Base-by-base conservation (phyloP, 2,888 invertebrate species). In the Callinectes sapidus region DNA sequence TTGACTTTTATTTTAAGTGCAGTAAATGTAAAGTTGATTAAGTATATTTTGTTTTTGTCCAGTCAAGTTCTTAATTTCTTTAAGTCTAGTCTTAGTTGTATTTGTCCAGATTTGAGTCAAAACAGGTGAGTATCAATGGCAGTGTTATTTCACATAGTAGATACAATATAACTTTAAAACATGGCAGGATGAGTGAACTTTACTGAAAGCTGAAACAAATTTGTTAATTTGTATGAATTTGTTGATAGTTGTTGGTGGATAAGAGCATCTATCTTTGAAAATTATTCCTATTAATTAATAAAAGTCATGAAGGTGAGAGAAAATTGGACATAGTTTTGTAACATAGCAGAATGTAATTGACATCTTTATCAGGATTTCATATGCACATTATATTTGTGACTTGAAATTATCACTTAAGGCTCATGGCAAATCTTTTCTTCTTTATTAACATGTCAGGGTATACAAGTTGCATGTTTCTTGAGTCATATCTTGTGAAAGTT, bases 191-290 rank as follows among this genome's bases (percentile, higher is more conserved):
- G 81, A 81, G 81, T 81, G 81, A 35, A 71, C 16, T 16, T 35
- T 81, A 35, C 81, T 32, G 35, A 35, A 32, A 35, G 16, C 16
- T 35, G 18, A 81, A 16, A 81, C 32, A 1, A 13, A 14, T 32
- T 35, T 71, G 5, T 32, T 35, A 32, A 35, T 13, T 35, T 81
- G 35, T 81, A 35, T 81, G 71, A 81, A 81, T 81, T 81, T 32
- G 81, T 81, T 81, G 81, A 81, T 81, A 35, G 16, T 81, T 81
- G 81, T 81, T 81, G 81, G 81, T 81, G 32, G 35, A 81, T 81
- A 35, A 81, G 81, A 81, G 81, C 81, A 81, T 81, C 71, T 71
- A 71, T 71, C 71, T 71, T 28, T 71, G 32, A 35, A 16, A 81
- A 81, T 14, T 14, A 81, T 81, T 81, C 14, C 35, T 81, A 35